These are phyloP conservation scores for Orthosia cruda DNA, from an alignment of 2,888 invertebrate species.

Conservation along the genomic window DNA sequence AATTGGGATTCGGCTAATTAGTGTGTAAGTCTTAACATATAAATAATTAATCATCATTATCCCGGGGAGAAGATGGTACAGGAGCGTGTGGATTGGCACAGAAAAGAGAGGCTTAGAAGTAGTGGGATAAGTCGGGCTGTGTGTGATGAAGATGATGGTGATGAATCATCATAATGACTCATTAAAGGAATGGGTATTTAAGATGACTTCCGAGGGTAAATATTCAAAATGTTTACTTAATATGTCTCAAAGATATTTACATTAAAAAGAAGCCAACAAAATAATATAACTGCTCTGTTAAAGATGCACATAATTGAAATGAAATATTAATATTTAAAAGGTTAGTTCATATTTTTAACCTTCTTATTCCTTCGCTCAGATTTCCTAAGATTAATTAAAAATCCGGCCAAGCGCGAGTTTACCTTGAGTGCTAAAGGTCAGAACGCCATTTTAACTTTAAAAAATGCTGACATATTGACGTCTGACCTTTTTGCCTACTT, in stretches of 20 bases:
- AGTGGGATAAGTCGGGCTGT: no score
- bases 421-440: conserved; percentile 53
- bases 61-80: no score
- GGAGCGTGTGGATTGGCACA: no score
- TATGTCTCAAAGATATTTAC: background rate
- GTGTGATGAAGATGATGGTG: no score
- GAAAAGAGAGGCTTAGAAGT: no score
- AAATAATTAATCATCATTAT: no score
- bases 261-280: background rate
- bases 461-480: conserved; percentile 54
- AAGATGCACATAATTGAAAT: conserved; percentile 42
- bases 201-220: background rate
- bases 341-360: conserved; percentile 30
- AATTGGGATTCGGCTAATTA: conserved; percentile 4
- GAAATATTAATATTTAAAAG: conserved; percentile 47
- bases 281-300: conserved; percentile 6
- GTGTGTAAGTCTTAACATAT: background rate
- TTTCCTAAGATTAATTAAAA: conserved; percentile 63
- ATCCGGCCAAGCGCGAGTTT: conserved; percentile 53
- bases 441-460: conserved; percentile 48
- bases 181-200: background rate
- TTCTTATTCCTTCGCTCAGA: conserved; percentile 45
- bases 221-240: background rate
- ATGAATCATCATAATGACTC: background rate
- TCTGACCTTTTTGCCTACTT: conserved; percentile 46